Evolutionary conservation across 2,113 vertebrate genomes (phyloP).

Genomic region (Cololabis saira): DNA sequence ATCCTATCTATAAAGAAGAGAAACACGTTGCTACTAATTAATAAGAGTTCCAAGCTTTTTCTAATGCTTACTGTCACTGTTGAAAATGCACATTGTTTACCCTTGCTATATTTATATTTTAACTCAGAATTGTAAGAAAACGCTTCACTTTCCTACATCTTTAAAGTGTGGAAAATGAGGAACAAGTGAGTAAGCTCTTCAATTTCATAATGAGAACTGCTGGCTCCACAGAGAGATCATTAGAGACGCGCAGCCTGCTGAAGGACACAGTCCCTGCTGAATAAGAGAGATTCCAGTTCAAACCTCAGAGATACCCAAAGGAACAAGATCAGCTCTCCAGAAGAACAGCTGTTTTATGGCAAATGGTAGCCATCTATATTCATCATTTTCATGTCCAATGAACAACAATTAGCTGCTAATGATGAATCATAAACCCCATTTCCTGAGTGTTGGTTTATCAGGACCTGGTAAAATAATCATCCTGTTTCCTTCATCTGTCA

Average conservation of each 20-base stretch:
- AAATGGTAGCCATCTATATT: conserved; percentile 19
- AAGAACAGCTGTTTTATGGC: conserved; percentile 11
- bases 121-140: background rate
- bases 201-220: conserved; percentile 51
- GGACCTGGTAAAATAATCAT: conserved; percentile 3
- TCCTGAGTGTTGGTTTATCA: conserved; percentile 11
- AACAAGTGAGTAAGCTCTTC: conserved; percentile 25
- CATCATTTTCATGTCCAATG: conserved; percentile 19
- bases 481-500: conserved; percentile 45
- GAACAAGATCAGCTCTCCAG: conserved; percentile 15
- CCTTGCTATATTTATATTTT: background rate
- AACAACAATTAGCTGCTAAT: conserved; percentile 22
- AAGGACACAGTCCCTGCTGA: conserved; percentile 67
- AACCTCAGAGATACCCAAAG: conserved; percentile 31
- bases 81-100: background rate
- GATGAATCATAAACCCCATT: conserved; percentile 14
- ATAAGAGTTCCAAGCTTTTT: no score
- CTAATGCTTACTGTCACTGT: background rate
- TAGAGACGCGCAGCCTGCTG: conserved; percentile 58
- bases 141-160: background rate
- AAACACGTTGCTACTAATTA: no score
- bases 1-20: no score
- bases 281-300: conserved; percentile 58
- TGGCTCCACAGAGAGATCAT: conserved; percentile 73
- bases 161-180: conserved; percentile 17